Percentiles rank a stretch among this genome's conserved stretches.
Conservation (phyloP, 2,113 vertebrate species). For the Pedetes capensis region DNA sequence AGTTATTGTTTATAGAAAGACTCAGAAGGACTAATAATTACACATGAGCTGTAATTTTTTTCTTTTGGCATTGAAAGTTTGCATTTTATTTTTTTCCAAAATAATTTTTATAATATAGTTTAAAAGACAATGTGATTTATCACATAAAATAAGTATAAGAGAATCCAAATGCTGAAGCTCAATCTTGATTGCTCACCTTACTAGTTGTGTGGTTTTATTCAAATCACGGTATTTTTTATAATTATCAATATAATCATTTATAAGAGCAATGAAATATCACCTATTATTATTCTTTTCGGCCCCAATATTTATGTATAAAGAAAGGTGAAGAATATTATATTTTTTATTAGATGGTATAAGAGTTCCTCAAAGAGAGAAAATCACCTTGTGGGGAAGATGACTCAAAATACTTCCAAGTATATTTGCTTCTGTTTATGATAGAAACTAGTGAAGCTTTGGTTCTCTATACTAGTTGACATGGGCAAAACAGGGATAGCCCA, state of each 20-base stretch:
- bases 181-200: background rate
- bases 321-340: background rate
- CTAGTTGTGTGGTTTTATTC: background rate
- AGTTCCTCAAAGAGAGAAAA: background rate
- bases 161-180: background rate
- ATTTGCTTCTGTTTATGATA: background rate
- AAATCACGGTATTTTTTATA: background rate
- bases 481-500: background rate
- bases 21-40: background rate
- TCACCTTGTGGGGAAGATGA: background rate
- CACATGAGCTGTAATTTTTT: background rate
- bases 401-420: background rate
- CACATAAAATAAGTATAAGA: background rate
- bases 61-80: background rate
- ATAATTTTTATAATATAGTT: background rate
- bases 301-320: background rate
- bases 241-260: background rate
- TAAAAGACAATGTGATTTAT: background rate
- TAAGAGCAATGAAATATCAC: no score
- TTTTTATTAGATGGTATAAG: background rate
- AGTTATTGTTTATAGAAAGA: background rate
- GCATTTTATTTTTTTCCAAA: background rate
- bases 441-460: background rate
- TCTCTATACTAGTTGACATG: background rate
- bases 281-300: no score